Conservation (phyloP, 2,888 invertebrate genomes). For the Acholoe squamosa region DNA sequence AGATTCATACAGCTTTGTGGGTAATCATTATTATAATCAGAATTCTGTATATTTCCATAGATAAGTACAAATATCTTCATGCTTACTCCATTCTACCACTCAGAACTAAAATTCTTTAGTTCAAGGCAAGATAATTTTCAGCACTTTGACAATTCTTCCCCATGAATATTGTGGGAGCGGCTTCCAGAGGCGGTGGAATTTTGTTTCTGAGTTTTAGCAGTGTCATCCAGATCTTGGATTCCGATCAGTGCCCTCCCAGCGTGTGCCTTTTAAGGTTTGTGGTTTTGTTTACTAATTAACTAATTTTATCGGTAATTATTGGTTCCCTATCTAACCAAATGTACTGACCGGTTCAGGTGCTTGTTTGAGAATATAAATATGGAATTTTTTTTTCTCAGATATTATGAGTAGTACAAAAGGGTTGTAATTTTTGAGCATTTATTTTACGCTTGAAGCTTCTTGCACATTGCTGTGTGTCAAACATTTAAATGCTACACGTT, state of each 20-base stretch:
- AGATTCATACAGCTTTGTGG: too few species aligned
- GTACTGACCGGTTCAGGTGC: slow-evolving; percentile 19
- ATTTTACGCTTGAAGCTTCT: too few species aligned
- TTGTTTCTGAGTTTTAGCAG: neutral
- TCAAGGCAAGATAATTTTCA: neutral
- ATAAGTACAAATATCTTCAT: too few species aligned
- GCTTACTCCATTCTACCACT: too few species aligned
- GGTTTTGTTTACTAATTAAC: slow-evolving; percentile 57
- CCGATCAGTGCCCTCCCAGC: slow-evolving; percentile 3
- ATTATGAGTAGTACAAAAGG: too few species aligned
- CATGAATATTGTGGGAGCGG: neutral
- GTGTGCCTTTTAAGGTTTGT: slow-evolving; percentile 53
- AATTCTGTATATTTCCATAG: too few species aligned
- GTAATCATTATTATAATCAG: too few species aligned
- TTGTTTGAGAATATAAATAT: neutral
- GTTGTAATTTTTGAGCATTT: neutral
- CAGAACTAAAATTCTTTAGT: too few species aligned
- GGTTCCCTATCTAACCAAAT: slow-evolving; percentile 34
- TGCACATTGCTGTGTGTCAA: too few species aligned
- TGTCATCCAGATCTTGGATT: neutral
- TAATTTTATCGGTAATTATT: slow-evolving; percentile 27
- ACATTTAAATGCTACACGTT: too few species aligned
- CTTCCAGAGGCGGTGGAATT: neutral
- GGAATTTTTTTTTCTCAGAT: neutral
- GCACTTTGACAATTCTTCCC: neutral